Conservation (phyloP, 1,140 invertebrate genomes). For the Sitodiplosis mosellana region DNA sequence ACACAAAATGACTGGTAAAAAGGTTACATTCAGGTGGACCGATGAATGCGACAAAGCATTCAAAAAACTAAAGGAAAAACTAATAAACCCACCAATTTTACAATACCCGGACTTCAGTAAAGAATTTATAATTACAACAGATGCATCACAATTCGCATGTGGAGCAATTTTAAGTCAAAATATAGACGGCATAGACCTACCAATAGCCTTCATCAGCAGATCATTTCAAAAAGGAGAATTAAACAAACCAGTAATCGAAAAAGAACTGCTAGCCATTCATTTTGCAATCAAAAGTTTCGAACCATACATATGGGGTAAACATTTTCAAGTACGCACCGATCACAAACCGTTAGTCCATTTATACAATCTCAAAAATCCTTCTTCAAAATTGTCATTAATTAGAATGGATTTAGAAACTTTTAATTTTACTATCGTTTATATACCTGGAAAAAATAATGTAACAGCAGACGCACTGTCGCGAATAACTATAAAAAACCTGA, state of each 20-base stretch:
- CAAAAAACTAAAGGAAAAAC: conserved; percentile 7
- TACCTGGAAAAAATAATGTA: conserved; percentile 2
- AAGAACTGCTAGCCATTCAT: conserved; percentile 31
- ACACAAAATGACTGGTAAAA: conserved; percentile 18
- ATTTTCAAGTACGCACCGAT: conserved; percentile 30
- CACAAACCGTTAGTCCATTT: conserved; percentile 29
- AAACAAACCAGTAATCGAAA: conserved; percentile 24
- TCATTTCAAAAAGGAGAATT: conserved; percentile 22
- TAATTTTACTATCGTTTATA: conserved; percentile 17
- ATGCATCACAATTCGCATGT: conserved; percentile 9
- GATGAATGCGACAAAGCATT: conserved; percentile 13
- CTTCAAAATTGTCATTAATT: conserved; percentile 28
- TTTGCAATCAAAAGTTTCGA: conserved; percentile 27
- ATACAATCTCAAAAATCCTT: conserved; percentile 23
- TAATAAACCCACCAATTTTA: conserved; percentile 1
- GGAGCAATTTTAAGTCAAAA: conserved; percentile 8
- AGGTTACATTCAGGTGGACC: conserved; percentile 10
- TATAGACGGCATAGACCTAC: conserved; percentile 3
- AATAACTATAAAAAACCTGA: conserved; percentile 1
- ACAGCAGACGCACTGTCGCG: conserved; percentile 4
- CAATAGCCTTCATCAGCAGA: conserved; percentile 22
- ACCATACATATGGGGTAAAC: conserved; percentile 26
- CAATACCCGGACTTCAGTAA: conserved; percentile 9
- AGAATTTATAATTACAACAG: conserved; percentile 9
- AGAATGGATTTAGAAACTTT: conserved; percentile 24